Base-by-base conservation (phyloP, 2,797 vertebrate genomes). In the Notolabrus celidotus region DNA sequence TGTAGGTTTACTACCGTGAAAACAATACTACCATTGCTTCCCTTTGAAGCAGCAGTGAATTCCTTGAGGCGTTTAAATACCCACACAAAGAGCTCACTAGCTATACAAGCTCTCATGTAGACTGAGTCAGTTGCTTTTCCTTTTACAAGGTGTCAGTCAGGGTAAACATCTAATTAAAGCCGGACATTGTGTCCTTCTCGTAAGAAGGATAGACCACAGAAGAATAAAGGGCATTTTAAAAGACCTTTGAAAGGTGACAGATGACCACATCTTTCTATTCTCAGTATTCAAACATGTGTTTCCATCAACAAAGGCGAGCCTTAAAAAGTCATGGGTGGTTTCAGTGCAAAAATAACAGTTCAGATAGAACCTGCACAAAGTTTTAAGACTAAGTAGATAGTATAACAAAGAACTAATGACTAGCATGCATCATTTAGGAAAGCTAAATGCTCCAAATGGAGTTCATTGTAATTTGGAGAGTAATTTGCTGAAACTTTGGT, bases 131-230 rank as follows among this genome's bases (percentile, higher is more conserved):
- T 72, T 55, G 65, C 17, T 57, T 46, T 42, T 73, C 42, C 39
- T 71, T 86, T 82, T 57, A 85, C 41, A 62, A 74, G 55, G 52
- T 53, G 65, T 77, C 46, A 25, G 50, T 73, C 47, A 39, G 10
- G 31, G 64, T 47, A 80, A 81, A 75, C 71, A 67, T 80, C 82
- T 65, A 76, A 79, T 70, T 76, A 57, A 74, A 74, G 72, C 27
- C 36, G 38, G 54, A 52, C 38, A 73, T 72, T 34, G 58, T 66
- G 43, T 57, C 25, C 36, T 42, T 49, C 20, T 47, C 39, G 59
- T 81, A 17, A 6, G 17, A 19, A 70, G 45, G 71, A 58, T 63
- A 53, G 7, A 31, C 49, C 66, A 61, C 57, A 27, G 12, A 2
- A 36, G 36, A 55, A 59, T 50, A 60, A 53, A 63, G 29, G 31